Base-by-base conservation (phyloP, 1,140 invertebrate species). In the Leptopilina boulardi region DNA sequence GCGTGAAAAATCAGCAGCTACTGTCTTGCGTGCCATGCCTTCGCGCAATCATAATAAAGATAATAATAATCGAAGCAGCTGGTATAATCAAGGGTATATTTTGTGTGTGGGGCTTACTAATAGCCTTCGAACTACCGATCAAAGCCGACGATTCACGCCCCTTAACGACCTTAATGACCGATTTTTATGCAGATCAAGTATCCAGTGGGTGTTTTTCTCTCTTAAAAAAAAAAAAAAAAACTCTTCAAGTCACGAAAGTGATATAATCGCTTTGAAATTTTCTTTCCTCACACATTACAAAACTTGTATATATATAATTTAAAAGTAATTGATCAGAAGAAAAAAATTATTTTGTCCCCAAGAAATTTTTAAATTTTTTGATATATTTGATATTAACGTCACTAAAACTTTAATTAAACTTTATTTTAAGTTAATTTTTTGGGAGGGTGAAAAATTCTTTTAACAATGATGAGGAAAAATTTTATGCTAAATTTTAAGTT, bases 11-110 rank as follows among this genome's bases (percentile, higher is more conserved):
- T 66, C 56, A n/a, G n/a, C n/a, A 15, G 23, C 56, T 66, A 66
- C 56, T 66, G 56, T 66, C 56, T 66, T 66, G 56, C 56, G 56
- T 66, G 56, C 56, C 56, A 26, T 30, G 23, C 9, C 23, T n/a
- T 30, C 56, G 56, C 10, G 56, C 21, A 66, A 66, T 66, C 56
- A 66, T 66, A 66, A 66, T 66, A 66, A 66, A 66, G 56, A 66
- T 66, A 66, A 66, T 66, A 66, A 66, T 66, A 66, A 66, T 66
- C 56, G 56, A 66, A 66, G 56, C 56, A 66, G 56, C 56, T 30
- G 23, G 56, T 66, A n/a, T n/a, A 66, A 66, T 26, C 56, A 30
- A 66, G 56, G 21, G 56, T 51, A 66, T 66, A 66, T 66, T 66
- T 26, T 66, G 56, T 66, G 56, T 66, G 56, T 66, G 56, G 23